A percentile compares a stretch with the other conserved stretches of the same genome.
These are phyloP conservation scores for Bombyx huttoni DNA, from an alignment of 2,888 invertebrate species.

Conservation along the genomic window DNA sequence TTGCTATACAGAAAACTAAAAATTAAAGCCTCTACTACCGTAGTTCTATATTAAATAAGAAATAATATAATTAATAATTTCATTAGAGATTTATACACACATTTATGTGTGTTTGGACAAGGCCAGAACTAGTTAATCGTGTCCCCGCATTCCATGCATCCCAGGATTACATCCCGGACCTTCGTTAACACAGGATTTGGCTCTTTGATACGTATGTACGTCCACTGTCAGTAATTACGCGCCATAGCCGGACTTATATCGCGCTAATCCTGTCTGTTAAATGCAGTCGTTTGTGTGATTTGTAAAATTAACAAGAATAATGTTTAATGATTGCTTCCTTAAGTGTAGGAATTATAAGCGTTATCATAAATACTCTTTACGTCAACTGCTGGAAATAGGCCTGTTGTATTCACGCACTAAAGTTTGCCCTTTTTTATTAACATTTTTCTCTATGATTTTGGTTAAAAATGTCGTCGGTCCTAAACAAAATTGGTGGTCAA, in stretches of 20 bases:
- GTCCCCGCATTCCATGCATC: conserved; percentile 22
- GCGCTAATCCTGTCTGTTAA: neutral
- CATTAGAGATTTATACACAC: neutral
- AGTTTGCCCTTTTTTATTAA: no score
- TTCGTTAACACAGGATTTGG: conserved; percentile 50
- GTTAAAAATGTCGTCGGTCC: no score
- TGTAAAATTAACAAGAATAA: neutral
- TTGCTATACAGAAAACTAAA: no score
- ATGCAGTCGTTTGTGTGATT: neutral
- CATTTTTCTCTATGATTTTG: no score
- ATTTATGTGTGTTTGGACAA: conserved; percentile 14
- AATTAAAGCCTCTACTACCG: no score
- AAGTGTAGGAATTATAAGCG: neutral
- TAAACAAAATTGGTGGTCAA: no score
- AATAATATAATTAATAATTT: no score
- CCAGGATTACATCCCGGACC: conserved; percentile 35
- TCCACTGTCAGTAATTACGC: neutral
- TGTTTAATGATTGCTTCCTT: neutral
- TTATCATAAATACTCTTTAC: no score
- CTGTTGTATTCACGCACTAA: no score
- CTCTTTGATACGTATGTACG: conserved; percentile 28
- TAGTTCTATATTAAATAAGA: no score
- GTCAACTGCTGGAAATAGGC: no score
- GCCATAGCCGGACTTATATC: conserved; percentile 2
- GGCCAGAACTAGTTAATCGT: conserved; percentile 38